Base-by-base conservation (phyloP, 2,888 invertebrate genomes). In the Clunio marinus region DNA sequence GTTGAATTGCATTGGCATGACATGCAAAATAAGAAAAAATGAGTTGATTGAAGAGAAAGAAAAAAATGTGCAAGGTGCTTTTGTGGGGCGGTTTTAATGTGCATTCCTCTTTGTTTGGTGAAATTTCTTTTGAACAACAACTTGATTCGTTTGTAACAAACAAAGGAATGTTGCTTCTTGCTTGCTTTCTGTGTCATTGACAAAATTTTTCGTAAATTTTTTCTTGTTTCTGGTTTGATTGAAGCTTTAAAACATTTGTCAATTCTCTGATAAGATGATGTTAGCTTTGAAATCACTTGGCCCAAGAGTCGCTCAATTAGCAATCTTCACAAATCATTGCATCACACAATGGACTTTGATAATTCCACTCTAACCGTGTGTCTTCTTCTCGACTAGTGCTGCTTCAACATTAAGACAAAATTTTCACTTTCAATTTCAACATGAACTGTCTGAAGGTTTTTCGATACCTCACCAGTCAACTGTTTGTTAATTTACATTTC, bases 351-450 rank as follows among this genome's bases (percentile, higher is more conserved):
- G 35, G 35, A 32, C 5, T 32, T 32, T 32, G 35, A 32, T 32
- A 32, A 32, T 32, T 32, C 35, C 35, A 32, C 7, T 32, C 13
- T 8, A 32, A 32, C 35, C 35, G 35, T 32, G 13, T 32, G 7
- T 32, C 35, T 32, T 32, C 35, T 32, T 13, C 35, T 32, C 35
- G 35, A 8, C 7, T 32, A n/a, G 35, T 32, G 5, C 13, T 32
- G 5, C 35, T 32, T 32, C 35, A 8, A 8, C 35, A 32, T 32
- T 32, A 45, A 22, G 5, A 25, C 4, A 27, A 65, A 25, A 65
- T 65, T 65, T 65, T 46, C 45, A 65, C 46, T 65, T 65, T 65
- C 45, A 46, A 17, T 65, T 65, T 46, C 63, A 27, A 62, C 62
- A 62, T 28, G n/a, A n/a, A n/a, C 17, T 13, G 22, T 51, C 22